phyloP scores from a whole-genome alignment of 1,140 invertebrate genomes.

The Hirudo medicinalis region DNA sequence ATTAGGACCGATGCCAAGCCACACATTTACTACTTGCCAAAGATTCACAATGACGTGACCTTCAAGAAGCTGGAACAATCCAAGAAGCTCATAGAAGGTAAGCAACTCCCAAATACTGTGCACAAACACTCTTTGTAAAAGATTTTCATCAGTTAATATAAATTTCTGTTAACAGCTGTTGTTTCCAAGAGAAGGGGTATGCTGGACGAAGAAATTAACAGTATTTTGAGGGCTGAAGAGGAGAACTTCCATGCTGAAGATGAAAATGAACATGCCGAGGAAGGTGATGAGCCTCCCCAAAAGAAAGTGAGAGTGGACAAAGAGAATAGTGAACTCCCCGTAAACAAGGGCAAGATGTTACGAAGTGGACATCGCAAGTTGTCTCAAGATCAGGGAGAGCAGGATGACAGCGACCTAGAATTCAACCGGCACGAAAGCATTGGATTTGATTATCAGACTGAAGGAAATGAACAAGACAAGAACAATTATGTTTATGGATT shows the following conservation, averaged over 20 bases:
- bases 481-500: neutral
- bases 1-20: slow-evolving; percentile 77
- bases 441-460: too few relatives aligned
- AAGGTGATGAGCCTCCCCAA: neutral
- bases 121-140: neutral
- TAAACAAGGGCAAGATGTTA: neutral
- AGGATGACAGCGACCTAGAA: slow-evolving; percentile 1
- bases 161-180: neutral
- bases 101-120: neutral
- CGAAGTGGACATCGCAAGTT: neutral
- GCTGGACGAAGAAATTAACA: neutral
- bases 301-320: neutral
- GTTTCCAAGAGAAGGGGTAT: neutral
- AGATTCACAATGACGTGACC: slow-evolving; percentile 50
- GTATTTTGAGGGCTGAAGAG: neutral
- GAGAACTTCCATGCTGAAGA: slow-evolving; percentile 5
- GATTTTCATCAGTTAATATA: neutral
- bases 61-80: slow-evolving; percentile 48
- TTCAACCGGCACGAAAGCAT: too few relatives aligned
- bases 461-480: neutral
- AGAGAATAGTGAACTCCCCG: neutral
- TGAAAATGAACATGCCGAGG: neutral
- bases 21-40: slow-evolving; percentile 72
- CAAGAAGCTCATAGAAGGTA: slow-evolving; percentile 50
- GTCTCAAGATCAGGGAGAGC: neutral